Percentiles rank a stretch among this genome's conserved stretches.
These are phyloP conservation scores for Luehdorfia chinensis DNA, from an alignment of 1,140 invertebrate species.

Conservation along the genomic window DNA sequence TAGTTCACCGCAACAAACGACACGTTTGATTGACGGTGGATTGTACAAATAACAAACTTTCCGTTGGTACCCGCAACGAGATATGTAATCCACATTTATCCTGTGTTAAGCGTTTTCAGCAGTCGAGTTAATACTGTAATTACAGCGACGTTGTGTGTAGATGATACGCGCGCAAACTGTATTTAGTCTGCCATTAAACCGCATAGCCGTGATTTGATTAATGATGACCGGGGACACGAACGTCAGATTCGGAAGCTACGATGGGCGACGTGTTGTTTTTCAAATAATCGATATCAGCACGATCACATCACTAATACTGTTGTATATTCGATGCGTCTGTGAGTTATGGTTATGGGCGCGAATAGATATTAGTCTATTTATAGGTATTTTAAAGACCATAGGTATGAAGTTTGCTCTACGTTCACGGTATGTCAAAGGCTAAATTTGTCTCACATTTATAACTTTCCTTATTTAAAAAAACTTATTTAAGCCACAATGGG, in stretches of 20 bases:
- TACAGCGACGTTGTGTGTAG: conserved; percentile 40
- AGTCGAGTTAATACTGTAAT: conserved; percentile 43
- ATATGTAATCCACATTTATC: conserved; percentile 39
- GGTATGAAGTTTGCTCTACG: no score
- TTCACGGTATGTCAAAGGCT: no score
- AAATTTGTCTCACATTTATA: no score
- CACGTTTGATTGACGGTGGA: conserved; percentile 30
- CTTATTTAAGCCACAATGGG: no score
- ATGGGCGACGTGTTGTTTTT: conserved; percentile 32
- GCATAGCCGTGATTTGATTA: conserved; percentile 61
- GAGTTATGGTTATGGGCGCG: conserved; percentile 13
- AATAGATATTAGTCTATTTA: conserved; percentile 12
- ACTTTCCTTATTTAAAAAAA: no score
- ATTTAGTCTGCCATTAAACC: conserved; percentile 63
- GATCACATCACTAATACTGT: conserved; percentile 20
- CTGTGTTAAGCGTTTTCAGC: conserved; percentile 38
- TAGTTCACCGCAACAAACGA: conserved; percentile 18
- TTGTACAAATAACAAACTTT: conserved; percentile 29
- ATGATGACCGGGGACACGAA: conserved; percentile 34
- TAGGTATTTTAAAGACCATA: conserved; percentile 3
- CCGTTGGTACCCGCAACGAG: conserved; percentile 27
- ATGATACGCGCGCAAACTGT: conserved; percentile 47
- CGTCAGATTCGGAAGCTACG: conserved; percentile 27
- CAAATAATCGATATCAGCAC: conserved; percentile 30
- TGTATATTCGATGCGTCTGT: conserved; percentile 13